Conservation (phyloP, 2,797 vertebrate species). For the Protosalanx chinensis region DNA sequence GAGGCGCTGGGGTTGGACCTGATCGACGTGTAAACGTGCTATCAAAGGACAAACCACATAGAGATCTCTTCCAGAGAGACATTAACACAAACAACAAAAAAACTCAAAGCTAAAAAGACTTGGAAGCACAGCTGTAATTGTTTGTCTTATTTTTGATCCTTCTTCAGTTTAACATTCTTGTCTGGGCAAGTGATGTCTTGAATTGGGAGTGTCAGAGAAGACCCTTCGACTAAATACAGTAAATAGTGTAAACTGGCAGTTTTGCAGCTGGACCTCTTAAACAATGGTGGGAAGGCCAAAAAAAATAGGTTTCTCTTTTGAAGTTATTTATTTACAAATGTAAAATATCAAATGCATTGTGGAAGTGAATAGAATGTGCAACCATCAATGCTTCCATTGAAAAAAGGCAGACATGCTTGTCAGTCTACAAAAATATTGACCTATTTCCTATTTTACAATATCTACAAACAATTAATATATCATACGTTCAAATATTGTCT, state of each 20-base stretch:
- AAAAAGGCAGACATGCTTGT: slow-evolving; percentile 53
- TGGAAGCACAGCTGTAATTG: background rate
- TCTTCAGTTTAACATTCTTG: background rate
- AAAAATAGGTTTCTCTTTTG: slow-evolving; percentile 1
- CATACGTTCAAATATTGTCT: slow-evolving; percentile 43
- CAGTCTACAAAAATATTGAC: slow-evolving; percentile 73
- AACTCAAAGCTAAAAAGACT: background rate
- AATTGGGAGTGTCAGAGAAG: background rate
- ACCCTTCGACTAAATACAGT: background rate
- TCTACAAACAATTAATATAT: slow-evolving; percentile 67
- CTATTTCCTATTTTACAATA: slow-evolving; percentile 75
- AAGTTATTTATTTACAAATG: slow-evolving; percentile 71
- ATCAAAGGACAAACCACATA: slow-evolving; percentile 20
- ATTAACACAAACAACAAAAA: background rate
- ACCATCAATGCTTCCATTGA: slow-evolving; percentile 50
- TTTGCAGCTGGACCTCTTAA: background rate
- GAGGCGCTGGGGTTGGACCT: slow-evolving; percentile 24
- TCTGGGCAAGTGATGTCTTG: slow-evolving; percentile 1
- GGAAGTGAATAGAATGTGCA: slow-evolving; percentile 38
- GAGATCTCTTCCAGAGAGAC: background rate
- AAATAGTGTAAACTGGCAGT: slow-evolving; percentile 1
- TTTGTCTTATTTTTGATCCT: slow-evolving; percentile 4
- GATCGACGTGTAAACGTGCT: slow-evolving; percentile 27
- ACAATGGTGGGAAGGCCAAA: background rate
- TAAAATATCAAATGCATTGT: slow-evolving; percentile 30